These are phyloP conservation scores for Nyctereutes procyonoides DNA, from an alignment of 2,113 vertebrate genomes.

Conservation along the genomic window DNA sequence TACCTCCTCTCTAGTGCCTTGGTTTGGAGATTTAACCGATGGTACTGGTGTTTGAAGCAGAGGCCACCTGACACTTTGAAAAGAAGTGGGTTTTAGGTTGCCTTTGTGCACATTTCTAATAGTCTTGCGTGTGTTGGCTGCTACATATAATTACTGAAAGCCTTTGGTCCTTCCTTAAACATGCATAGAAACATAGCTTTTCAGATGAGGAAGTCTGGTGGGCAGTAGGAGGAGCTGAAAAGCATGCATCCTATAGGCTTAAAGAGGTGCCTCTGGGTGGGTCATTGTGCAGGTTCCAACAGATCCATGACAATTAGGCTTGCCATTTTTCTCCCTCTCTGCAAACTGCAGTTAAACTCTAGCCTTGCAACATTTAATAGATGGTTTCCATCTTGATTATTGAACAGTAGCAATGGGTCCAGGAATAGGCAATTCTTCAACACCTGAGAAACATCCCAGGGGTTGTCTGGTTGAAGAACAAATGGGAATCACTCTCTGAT, in stretches of 20 bases:
- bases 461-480: not conserved
- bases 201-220: not conserved
- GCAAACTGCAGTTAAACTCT: not conserved
- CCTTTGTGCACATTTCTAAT: not conserved
- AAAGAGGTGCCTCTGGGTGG: not conserved
- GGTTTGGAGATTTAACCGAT: not conserved
- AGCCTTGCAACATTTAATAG: not conserved
- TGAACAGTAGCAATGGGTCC: fast-evolving
- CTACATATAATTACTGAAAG: not conserved
- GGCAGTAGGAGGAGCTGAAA: not conserved
- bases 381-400: too few species aligned
- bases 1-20: not conserved
- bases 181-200: not conserved
- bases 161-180: not conserved
- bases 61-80: not conserved
- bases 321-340: not conserved
- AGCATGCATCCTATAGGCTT: not conserved
- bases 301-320: not conserved
- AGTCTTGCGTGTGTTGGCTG: not conserved
- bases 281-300: not conserved
- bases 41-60: not conserved
- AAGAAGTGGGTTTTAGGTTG: not conserved
- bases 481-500: not conserved
- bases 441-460: too few species aligned
- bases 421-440: too few species aligned